A percentile compares a stretch with the other conserved stretches of the same genome.
phyloP scores from a whole-genome alignment of 2,113 vertebrate species.

The Menidia beryllina region DNA sequence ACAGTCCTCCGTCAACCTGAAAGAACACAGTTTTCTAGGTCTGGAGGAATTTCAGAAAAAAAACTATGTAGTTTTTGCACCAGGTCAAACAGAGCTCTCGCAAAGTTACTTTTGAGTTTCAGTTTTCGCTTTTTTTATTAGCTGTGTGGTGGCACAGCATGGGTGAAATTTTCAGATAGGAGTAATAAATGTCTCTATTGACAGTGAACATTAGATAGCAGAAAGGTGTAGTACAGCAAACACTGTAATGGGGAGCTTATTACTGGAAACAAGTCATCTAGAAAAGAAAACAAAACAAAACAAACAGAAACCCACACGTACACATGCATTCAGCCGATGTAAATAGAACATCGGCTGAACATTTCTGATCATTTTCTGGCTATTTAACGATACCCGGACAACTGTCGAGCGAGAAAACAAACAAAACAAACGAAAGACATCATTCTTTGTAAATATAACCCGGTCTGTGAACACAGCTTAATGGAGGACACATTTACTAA shows the following conservation, averaged over 20 bases:
- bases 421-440: conserved; percentile 7
- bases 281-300: too few relatives aligned
- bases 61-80: conserved; percentile 26
- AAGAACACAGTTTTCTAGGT: conserved; percentile 20
- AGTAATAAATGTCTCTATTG: conserved; percentile 48
- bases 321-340: too few relatives aligned
- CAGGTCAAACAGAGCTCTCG: conserved; percentile 44
- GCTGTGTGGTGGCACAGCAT: conserved; percentile 12
- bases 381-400: conserved; percentile 33
- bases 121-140: conserved; percentile 40
- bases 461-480: conserved; percentile 47
- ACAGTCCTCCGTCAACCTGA: conserved; percentile 86
- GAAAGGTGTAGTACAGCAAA: conserved; percentile 2
- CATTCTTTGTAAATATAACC: conserved; percentile 51
- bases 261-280: too few relatives aligned
- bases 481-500: conserved; percentile 63
- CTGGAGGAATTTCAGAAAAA: background rate
- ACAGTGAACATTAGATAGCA: conserved; percentile 11
- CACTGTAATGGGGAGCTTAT: too few relatives aligned
- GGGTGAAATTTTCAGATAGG: conserved; percentile 42
- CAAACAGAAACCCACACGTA: too few relatives aligned
- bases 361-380: too few relatives aligned
- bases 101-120: conserved; percentile 25
- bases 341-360: too few relatives aligned
- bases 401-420: conserved; percentile 26